Percentiles rank a stretch among this genome's conserved stretches.
Evolutionary conservation across 2,797 vertebrate genomes (phyloP).

Genomic region (Tinamus major): DNA sequence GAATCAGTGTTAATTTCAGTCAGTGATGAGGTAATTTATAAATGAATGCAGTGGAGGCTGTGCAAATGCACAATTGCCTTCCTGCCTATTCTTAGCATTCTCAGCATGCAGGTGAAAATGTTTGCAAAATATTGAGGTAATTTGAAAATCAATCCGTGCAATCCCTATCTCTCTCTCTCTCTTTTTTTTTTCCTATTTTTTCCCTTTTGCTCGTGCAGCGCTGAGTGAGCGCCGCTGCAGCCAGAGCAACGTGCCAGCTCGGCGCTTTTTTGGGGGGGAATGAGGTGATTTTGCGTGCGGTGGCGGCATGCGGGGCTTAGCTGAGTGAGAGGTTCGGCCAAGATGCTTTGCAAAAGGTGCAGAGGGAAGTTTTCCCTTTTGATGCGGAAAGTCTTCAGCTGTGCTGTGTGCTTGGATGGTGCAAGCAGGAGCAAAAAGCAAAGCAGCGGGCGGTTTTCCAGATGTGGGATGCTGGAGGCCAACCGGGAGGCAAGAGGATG

Average conservation of each 20-base stretch:
- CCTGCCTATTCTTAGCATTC: conserved; percentile 83
- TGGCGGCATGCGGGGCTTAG: conserved; percentile 42
- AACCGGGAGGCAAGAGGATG: too few relatives aligned
- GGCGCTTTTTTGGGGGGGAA: conserved; percentile 44
- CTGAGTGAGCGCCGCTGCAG: conserved; percentile 74
- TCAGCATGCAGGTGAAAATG: conserved; percentile 95
- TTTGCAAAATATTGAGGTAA: conserved; percentile 95
- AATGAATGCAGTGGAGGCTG: conserved; percentile 90
- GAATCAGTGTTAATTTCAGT: conserved; percentile 99
- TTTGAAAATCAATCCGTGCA: conserved; percentile 88
- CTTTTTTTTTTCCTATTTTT: too few relatives aligned
- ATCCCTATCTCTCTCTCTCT: conserved; percentile 64
- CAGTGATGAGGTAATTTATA: conserved; percentile 99
- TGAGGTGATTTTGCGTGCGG: not conserved
- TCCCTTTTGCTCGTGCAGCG: conserved; percentile 67
- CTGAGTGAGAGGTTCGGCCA: conserved; percentile 40
- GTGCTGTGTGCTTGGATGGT: not conserved
- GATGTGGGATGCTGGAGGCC: too few relatives aligned
- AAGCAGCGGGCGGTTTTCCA: too few relatives aligned
- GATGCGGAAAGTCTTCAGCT: not conserved
- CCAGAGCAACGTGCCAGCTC: conserved; percentile 70
- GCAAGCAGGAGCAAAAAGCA: too few relatives aligned
- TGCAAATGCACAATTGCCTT: conserved; percentile 91
- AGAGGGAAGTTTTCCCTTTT: not conserved
- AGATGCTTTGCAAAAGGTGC: conserved; percentile 24